Evolutionary conservation across 2,888 invertebrate species (phyloP), one percentile per base, ranked within the genome.

Genomic region (Chymomyza caudatula): DNA sequence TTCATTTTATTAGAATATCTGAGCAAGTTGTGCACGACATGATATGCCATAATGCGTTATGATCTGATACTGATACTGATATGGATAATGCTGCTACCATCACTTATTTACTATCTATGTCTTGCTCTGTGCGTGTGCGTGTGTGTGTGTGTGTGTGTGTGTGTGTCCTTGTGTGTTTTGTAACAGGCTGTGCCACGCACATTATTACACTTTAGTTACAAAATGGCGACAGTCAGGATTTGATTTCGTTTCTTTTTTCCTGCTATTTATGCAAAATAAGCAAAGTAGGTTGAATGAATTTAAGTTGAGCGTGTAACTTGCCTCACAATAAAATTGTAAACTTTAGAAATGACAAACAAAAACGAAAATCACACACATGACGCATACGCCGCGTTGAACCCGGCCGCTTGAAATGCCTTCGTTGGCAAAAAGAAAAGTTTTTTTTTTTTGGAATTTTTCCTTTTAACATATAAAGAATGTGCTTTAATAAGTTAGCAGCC

Each of bases 21-120:
- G 67, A 82, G 72, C 67, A 6, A 17, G 67, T 70, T 70, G 76
- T 78, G 66, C 69, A 63, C 69, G 65, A 77, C 74, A 77, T 77
- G 83, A 82, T 82, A 82, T 67, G 74, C 68, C 63, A 67, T 84
- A 84, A 86, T 78, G 77, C 73, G 74, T 74, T 78, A 81, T 84
- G 82, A 86, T 86, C 78, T 74, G 74, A 74, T 73, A 69, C 44
- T 60, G 53, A 60, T 61, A 61, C 82, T 80, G 84, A 85, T 82
- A 82, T 56, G 80, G 71, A 74, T 82, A 77, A 77, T 62, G 69
- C 55, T 63, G 67, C 4, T 13, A 22, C 51, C 13, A 17, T 20
- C 20, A 51, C 8, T 37, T 37, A 37, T 2, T 11, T 37, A 11
- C 29, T 37, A 37, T 11, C 29, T 11, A 37, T 11, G 25, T 25